Evolutionary conservation across 53 echinoderm and acorn worm species (phyloP).

Genomic region (Astropecten irregularis): DNA sequence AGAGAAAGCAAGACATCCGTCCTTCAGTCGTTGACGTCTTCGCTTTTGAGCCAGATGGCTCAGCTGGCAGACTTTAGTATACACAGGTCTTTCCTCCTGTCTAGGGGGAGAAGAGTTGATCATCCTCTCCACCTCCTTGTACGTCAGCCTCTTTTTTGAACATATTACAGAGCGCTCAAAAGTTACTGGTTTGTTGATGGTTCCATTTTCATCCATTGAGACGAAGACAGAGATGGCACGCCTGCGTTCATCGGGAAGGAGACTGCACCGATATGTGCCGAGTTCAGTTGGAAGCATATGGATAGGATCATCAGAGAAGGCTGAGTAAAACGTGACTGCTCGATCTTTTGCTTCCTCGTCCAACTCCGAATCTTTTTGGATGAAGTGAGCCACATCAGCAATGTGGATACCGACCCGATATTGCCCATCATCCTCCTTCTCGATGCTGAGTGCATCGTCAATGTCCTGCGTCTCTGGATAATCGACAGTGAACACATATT

Average conservation of each 20-base stretch:
- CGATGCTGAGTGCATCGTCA: conserved; percentile 83
- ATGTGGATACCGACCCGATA: conserved; percentile 76
- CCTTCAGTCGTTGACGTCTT: conserved; percentile 50
- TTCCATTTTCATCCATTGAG: conserved; percentile 57
- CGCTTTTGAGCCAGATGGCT: conserved; percentile 52
- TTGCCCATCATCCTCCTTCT: conserved; percentile 25
- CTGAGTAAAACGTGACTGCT: conserved; percentile 77
- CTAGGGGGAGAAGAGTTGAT: conserved; percentile 11
- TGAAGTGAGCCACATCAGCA: conserved; percentile 68
- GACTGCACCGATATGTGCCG: conserved; percentile 81
- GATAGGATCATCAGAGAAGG: conserved; percentile 65
- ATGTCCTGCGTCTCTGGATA: conserved; percentile 67
- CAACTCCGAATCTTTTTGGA: conserved; percentile 19
- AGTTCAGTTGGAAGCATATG: conserved; percentile 80
- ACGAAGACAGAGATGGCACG: conserved; percentile 72
- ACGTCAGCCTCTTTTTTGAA: conserved; percentile 62
- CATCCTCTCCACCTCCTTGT: conserved; percentile 69
- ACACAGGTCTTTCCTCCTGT: background rate
- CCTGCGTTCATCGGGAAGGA: conserved; percentile 69
- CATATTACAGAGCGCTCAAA: conserved; percentile 62
- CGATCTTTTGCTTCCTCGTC: conserved; percentile 75
- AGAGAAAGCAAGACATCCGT: conserved; percentile 51
- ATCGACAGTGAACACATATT: conserved; percentile 75
- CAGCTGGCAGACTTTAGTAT: conserved; percentile 6
- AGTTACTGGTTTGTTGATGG: conserved; percentile 31